Percentiles rank a stretch among this genome's conserved stretches.
These are phyloP conservation scores for Apeltes quadracus DNA, from an alignment of 2,113 vertebrate genomes.

Conservation along the genomic window DNA sequence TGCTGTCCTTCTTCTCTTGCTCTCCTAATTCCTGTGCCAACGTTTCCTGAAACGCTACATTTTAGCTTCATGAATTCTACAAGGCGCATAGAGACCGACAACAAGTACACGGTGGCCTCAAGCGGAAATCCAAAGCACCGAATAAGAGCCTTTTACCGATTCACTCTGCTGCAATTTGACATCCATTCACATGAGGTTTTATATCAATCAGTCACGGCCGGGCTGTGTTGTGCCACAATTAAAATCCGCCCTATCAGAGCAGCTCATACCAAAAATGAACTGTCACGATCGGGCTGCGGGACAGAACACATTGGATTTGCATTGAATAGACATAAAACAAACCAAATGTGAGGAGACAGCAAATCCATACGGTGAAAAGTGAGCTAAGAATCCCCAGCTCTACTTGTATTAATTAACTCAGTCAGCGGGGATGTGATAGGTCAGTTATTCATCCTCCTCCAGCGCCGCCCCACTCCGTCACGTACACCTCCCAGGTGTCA, in stretches of 20 bases:
- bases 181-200: conserved; percentile 59
- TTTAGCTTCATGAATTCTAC: conserved; percentile 8
- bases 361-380: conserved; percentile 81
- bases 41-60: conserved; percentile 12
- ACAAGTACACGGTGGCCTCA: background rate
- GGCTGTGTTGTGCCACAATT: conserved; percentile 69
- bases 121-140: conserved; percentile 8
- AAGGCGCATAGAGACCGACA: conserved; percentile 1
- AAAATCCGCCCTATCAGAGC: conserved; percentile 73
- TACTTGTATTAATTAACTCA: conserved; percentile 83
- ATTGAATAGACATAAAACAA: conserved; percentile 81
- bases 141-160: conserved; percentile 48
- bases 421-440: conserved; percentile 81
- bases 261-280: conserved; percentile 71
- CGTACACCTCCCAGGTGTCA: conserved; percentile 73
- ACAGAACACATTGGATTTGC: conserved; percentile 79
- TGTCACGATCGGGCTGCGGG: conserved; percentile 73
- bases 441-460: conserved; percentile 79
- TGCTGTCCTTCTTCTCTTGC: conserved; percentile 28
- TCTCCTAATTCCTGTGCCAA: conserved; percentile 15
- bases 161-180: conserved; percentile 55
- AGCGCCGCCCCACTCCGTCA: conserved; percentile 71
- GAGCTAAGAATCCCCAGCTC: conserved; percentile 76
- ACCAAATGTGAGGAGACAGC: conserved; percentile 78
- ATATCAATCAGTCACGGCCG: conserved; percentile 63